Evolutionary conservation across 2,113 vertebrate species (phyloP).

Genomic region (Alethe castanea): DNA sequence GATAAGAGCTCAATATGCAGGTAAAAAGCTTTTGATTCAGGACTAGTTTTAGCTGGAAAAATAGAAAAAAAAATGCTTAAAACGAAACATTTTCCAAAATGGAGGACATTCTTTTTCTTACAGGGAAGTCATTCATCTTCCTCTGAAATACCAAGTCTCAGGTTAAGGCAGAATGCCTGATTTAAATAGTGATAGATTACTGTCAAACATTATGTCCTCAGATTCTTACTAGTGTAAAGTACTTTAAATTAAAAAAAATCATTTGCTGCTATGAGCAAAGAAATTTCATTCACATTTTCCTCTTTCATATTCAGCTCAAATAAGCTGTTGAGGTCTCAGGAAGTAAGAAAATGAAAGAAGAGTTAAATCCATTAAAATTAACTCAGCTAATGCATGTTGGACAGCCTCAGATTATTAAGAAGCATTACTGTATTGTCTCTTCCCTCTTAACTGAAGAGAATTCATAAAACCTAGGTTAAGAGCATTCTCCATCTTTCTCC

Average conservation of each 20-base stretch:
- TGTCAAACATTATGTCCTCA: not conserved
- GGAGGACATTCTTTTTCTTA: not conserved
- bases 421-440: not conserved
- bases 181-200: not conserved
- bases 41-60: not conserved
- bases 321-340: not conserved
- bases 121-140: not conserved
- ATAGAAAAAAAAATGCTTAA: not conserved
- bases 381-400: not conserved
- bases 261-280: not conserved
- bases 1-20: not conserved
- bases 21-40: not conserved
- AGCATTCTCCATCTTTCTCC: not conserved
- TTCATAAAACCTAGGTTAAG: not conserved
- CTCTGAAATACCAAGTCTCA: not conserved
- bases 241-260: not conserved
- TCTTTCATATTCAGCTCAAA: not conserved
- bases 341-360: not conserved
- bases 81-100: not conserved
- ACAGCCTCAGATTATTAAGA: not conserved
- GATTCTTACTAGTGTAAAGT: not conserved
- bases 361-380: conserved; percentile 5
- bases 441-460: not conserved
- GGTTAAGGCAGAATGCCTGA: not conserved
- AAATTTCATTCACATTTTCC: not conserved